Percentiles rank a stretch among this genome's conserved stretches.
Evolutionary conservation across 92 coral and sea anemone species (phyloP).

Genomic region (Actinostola sp.): DNA sequence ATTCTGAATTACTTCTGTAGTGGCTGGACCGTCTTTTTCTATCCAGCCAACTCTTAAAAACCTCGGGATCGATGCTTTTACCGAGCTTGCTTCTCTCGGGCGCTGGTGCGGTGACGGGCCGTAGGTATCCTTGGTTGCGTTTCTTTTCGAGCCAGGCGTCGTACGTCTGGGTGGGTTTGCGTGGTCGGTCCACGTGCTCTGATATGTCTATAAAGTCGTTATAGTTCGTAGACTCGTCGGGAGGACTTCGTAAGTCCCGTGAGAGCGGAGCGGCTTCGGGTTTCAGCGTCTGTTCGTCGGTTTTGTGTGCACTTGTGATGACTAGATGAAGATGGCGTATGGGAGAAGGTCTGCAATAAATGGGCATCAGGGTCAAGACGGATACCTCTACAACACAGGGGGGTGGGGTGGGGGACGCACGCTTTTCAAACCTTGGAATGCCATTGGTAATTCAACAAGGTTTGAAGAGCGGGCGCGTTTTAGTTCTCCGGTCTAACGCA

Average conservation of each 20-base stretch:
- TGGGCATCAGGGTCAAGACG: no score
- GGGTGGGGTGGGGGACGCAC: no score
- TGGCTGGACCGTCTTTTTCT: conserved; percentile 52
- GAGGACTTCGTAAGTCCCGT: conserved; percentile 7
- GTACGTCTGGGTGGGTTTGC: conserved; percentile 68
- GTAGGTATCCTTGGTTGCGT: conserved; percentile 53
- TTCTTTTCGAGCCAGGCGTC: conserved; percentile 89
- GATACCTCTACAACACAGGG: no score
- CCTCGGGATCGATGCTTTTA: conserved; percentile 76
- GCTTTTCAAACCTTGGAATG: no score
- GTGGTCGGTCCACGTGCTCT: conserved; percentile 41
- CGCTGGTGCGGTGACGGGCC: conserved; percentile 70
- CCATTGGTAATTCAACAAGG: no score
- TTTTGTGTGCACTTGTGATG: conserved; percentile 35
- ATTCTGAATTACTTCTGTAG: conserved; percentile 55
- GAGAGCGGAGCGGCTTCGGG: conserved; percentile 1
- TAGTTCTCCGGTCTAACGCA: no score
- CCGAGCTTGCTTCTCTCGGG: conserved; percentile 57
- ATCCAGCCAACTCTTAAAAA: conserved; percentile 84
- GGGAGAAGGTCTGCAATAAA: conserved; percentile 19
- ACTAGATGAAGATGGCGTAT: conserved; percentile 54
- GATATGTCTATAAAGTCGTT: conserved; percentile 37
- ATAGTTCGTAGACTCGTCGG: conserved; percentile 24
- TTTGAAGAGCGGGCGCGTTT: no score
- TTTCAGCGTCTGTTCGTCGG: conserved; percentile 8